Percentiles rank a stretch among this genome's conserved stretches.
These are phyloP conservation scores for Sebastes kiyomatsui DNA, from an alignment of 2,797 vertebrate species.

Conservation along the genomic window DNA sequence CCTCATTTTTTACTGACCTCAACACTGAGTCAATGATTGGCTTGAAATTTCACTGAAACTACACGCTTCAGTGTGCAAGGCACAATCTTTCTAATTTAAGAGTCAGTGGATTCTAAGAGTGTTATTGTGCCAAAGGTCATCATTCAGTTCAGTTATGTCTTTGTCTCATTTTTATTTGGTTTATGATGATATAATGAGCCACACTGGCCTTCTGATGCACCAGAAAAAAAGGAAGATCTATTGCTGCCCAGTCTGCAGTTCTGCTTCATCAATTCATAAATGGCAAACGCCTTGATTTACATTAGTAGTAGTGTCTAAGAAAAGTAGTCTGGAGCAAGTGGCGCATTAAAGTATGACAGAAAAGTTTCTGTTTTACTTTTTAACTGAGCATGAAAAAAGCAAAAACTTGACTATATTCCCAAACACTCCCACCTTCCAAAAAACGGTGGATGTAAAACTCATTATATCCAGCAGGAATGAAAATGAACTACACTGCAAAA, in stretches of 20 bases:
- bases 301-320: slow-evolving; percentile 42
- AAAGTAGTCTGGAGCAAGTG: slow-evolving; percentile 58
- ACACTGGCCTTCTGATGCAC: slow-evolving; percentile 17
- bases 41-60: slow-evolving; percentile 55
- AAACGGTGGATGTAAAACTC: slow-evolving; percentile 77
- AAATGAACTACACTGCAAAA: slow-evolving; percentile 72
- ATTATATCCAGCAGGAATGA: slow-evolving; percentile 77
- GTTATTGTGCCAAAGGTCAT: slow-evolving; percentile 40
- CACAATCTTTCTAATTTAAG: slow-evolving; percentile 16
- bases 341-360: slow-evolving; percentile 57
- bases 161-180: slow-evolving; percentile 10
- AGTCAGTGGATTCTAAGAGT: slow-evolving; percentile 5
- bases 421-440: slow-evolving; percentile 73
- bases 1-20: slow-evolving; percentile 57
- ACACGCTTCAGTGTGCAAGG: slow-evolving; percentile 27
- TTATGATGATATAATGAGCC: slow-evolving; percentile 5
- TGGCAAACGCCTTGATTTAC: slow-evolving; percentile 45
- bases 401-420: slow-evolving; percentile 61
- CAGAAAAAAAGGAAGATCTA: slow-evolving; percentile 7
- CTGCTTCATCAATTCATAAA: slow-evolving; percentile 39
- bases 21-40: slow-evolving; percentile 65
- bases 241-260: slow-evolving; percentile 31
- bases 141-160: slow-evolving; percentile 5
- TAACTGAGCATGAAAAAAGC: slow-evolving; percentile 61
- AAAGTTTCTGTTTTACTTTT: slow-evolving; percentile 71